Percentiles rank a stretch among this genome's conserved stretches.
phyloP scores from a whole-genome alignment of 2,797 vertebrate species.

The Mus spretus region DNA sequence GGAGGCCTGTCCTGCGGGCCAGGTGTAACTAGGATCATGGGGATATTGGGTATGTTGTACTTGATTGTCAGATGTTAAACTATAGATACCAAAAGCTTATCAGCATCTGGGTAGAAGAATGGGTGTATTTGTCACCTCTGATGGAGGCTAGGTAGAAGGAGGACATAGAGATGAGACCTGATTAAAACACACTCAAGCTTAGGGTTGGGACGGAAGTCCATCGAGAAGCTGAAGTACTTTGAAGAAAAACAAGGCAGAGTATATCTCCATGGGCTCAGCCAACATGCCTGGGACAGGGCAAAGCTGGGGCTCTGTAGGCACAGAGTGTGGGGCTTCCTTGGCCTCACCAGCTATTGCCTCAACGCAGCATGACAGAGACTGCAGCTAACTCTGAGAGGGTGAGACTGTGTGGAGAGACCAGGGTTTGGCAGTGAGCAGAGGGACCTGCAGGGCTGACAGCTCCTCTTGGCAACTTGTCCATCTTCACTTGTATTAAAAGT shows the following conservation, averaged over 20 bases:
- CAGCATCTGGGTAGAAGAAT: neutral
- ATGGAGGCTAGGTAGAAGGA: neutral
- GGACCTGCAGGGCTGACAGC: neutral
- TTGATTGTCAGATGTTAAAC: neutral
- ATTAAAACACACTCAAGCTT: neutral
- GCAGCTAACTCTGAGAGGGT: neutral
- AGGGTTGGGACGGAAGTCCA: neutral
- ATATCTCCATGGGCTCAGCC: neutral
- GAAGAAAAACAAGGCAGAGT: neutral
- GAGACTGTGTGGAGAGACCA: neutral
- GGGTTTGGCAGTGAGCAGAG: neutral
- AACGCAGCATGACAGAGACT: neutral
- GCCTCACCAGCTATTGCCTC: neutral
- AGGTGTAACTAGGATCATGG: neutral
- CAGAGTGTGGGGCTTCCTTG: neutral
- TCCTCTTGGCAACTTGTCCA: conserved; percentile 8
- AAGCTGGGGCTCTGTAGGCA: neutral
- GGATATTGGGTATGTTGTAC: neutral
- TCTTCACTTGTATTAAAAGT: conserved; percentile 59
- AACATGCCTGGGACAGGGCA: neutral
- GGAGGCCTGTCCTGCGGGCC: neutral
- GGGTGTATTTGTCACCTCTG: neutral
- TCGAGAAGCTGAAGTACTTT: neutral
- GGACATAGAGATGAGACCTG: neutral
- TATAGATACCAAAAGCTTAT: neutral